Evolutionary conservation across 2,888 invertebrate genomes (phyloP).

Genomic region (Keiferia lycopersicella): DNA sequence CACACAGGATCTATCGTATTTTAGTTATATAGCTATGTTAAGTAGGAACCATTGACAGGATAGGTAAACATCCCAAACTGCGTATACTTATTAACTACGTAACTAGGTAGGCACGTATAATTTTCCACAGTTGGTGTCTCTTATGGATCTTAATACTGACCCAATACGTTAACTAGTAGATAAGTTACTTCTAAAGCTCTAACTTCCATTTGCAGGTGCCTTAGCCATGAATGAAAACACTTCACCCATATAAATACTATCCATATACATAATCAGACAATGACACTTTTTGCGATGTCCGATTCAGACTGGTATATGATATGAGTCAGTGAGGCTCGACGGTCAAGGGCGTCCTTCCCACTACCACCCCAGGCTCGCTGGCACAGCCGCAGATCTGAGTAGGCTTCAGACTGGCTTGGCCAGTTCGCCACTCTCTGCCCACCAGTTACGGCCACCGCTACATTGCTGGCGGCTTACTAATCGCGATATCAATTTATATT

Average conservation of each 20-base stretch:
- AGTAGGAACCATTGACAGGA: too few relatives aligned
- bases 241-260: not conserved
- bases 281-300: constrained; percentile 5
- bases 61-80: too few relatives aligned
- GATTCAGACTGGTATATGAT: constrained; percentile 36
- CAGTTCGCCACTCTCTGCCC: constrained; percentile 1
- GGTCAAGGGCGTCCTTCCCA: constrained; percentile 64
- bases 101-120: too few relatives aligned
- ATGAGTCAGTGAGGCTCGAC: constrained; percentile 63
- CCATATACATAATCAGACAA: not conserved
- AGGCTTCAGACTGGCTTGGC: not conserved
- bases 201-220: too few relatives aligned
- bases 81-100: too few relatives aligned
- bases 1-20: too few relatives aligned
- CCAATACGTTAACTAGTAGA: too few relatives aligned
- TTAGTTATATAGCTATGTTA: too few relatives aligned
- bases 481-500: not conserved
- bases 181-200: too few relatives aligned
- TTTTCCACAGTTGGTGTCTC: too few relatives aligned
- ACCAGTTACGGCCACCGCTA: not conserved
- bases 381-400: constrained; percentile 26
- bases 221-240: not conserved
- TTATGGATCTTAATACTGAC: too few relatives aligned
- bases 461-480: not conserved
- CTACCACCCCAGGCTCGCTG: constrained; percentile 43